Evolutionary conservation across 2,113 vertebrate genomes (phyloP).

Genomic region (Scomber colias): DNA sequence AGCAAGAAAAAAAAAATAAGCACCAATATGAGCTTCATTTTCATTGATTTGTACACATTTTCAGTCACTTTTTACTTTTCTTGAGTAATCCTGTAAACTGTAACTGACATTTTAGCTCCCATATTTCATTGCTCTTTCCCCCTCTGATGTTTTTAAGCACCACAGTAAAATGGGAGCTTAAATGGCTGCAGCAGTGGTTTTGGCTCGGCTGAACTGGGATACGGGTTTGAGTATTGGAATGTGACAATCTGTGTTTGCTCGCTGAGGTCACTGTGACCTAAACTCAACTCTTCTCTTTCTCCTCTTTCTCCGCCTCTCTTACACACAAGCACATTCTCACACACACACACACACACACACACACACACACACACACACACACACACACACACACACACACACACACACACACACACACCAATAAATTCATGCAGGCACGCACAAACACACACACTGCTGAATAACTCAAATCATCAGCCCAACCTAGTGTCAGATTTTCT

Average conservation of each 20-base stretch:
- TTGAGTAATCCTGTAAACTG: slow-evolving; percentile 5
- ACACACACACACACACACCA: background rate
- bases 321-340: background rate
- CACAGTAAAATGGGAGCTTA: slow-evolving; percentile 26
- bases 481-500: slow-evolving; percentile 30
- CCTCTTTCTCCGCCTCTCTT: background rate
- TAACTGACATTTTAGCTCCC: slow-evolving; percentile 4
- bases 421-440: background rate
- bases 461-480: slow-evolving; percentile 29
- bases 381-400: background rate
- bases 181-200: slow-evolving; percentile 51
- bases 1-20: no score
- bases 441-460: slow-evolving; percentile 33
- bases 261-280: slow-evolving; percentile 71
- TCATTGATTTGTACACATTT: background rate
- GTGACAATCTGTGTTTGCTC: slow-evolving; percentile 40
- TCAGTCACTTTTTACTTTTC: background rate
- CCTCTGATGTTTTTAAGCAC: slow-evolving; percentile 21
- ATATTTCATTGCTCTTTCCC: slow-evolving; percentile 16
- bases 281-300: slow-evolving; percentile 50
- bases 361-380: slow-evolving; percentile 25
- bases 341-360: slow-evolving; percentile 5
- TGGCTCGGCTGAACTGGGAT: slow-evolving; percentile 39
- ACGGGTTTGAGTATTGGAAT: slow-evolving; percentile 58
- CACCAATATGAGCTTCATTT: background rate